Conservation (phyloP, 2,797 vertebrate genomes). For the Anolis apletophallus region DNA sequence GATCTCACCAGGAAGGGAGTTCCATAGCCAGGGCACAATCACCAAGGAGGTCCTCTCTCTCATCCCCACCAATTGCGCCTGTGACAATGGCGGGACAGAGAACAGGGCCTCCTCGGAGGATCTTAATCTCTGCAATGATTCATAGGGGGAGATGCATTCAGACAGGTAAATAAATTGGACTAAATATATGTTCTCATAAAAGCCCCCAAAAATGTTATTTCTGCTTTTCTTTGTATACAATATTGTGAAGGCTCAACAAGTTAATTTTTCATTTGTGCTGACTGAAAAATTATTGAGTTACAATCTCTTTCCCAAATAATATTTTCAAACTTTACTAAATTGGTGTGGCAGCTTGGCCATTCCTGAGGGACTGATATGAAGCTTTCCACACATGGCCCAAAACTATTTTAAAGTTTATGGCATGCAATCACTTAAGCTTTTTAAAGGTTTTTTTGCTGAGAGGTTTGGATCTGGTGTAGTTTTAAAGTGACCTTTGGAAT, state of each 20-base stretch:
- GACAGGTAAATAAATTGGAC: too few relatives aligned
- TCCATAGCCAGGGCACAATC: too few relatives aligned
- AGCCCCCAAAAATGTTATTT: not conserved
- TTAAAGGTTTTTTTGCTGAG: not conserved
- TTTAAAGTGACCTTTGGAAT: not conserved
- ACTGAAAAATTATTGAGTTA: not conserved
- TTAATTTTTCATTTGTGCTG: not conserved
- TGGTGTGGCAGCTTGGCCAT: not conserved
- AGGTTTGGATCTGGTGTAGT: not conserved
- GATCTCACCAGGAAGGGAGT: too few relatives aligned
- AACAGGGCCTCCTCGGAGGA: too few relatives aligned
- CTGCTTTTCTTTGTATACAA: not conserved
- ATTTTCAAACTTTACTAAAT: not conserved
- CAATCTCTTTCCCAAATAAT: too few relatives aligned
- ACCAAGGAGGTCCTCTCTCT: too few relatives aligned
- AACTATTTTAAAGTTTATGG: not conserved
- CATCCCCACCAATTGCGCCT: too few relatives aligned
- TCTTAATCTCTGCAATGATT: too few relatives aligned
- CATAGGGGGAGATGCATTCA: too few relatives aligned
- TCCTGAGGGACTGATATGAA: not conserved
- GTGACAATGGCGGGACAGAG: too few relatives aligned
- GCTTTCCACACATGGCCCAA: not conserved
- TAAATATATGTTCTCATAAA: not conserved
- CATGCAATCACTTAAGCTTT: rapidly evolving
- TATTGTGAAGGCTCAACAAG: not conserved